A percentile compares a stretch with the other conserved stretches of the same genome.
phyloP scores from a whole-genome alignment of 1,140 invertebrate genomes.

The Idris sp. region DNA sequence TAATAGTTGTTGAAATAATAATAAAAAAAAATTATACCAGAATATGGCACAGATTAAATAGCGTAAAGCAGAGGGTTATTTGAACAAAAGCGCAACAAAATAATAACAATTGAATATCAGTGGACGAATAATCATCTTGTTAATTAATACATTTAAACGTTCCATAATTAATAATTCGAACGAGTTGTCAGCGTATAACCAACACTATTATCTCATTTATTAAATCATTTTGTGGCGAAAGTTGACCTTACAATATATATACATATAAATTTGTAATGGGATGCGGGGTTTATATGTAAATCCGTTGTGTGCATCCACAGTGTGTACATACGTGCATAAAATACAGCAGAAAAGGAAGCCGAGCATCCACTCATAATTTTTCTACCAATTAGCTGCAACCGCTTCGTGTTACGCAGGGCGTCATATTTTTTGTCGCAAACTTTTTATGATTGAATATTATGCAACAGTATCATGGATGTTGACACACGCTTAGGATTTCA shows the following conservation, averaged over 20 bases:
- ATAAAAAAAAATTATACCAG: no score
- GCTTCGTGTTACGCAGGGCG: conserved; percentile 49
- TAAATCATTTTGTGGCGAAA: conserved; percentile 37
- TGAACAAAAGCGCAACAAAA: neutral
- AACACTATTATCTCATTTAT: conserved; percentile 34
- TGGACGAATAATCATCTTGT: conserved; percentile 16
- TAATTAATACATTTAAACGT: conserved; percentile 38
- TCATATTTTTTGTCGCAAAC: conserved; percentile 54
- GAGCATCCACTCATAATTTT: conserved; percentile 57
- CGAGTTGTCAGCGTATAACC: conserved; percentile 20
- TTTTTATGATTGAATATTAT: conserved; percentile 54
- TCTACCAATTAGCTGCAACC: conserved; percentile 59
- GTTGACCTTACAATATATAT: conserved; percentile 10
- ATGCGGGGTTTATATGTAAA: conserved; percentile 8
- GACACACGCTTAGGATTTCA: conserved; percentile 42
- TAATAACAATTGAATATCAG: conserved; percentile 1
- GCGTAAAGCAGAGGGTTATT: no score
- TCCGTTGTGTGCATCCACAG: neutral
- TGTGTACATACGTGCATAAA: conserved; percentile 13
- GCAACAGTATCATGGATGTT: conserved; percentile 15
- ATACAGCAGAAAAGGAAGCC: conserved; percentile 43
- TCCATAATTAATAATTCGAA: conserved; percentile 34
- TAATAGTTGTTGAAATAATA: neutral
- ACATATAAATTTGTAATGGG: neutral
- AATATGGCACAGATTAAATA: no score